A percentile compares a stretch with the other conserved stretches of the same genome.
These are phyloP conservation scores for Mimumesa dahlbomi DNA, from an alignment of 2,888 invertebrate species.

Conservation along the genomic window DNA sequence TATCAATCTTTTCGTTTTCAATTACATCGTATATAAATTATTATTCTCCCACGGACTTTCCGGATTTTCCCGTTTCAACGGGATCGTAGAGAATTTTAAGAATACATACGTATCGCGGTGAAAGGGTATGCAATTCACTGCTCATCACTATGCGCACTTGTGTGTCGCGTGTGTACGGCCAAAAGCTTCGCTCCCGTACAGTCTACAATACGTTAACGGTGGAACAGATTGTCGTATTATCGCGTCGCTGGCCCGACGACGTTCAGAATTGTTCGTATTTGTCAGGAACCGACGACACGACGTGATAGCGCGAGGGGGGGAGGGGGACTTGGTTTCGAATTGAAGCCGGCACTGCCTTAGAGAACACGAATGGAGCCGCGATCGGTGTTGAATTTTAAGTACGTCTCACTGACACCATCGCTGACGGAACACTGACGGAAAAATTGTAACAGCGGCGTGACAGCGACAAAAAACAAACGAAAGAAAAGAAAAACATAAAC, in stretches of 20 bases:
- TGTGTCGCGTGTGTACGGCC: conserved; percentile 30
- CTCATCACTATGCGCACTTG: not conserved
- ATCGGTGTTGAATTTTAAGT: conserved; percentile 64
- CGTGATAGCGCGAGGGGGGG: no score
- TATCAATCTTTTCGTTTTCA: no score
- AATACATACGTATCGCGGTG: no score
- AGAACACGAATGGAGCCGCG: conserved; percentile 58
- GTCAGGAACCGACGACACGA: conserved; percentile 63
- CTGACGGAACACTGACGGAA: conserved; percentile 45
- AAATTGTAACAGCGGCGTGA: conserved; percentile 45
- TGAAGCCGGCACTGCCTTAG: conserved; percentile 59
- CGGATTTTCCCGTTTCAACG: no score
- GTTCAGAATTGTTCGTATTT: conserved; percentile 69
- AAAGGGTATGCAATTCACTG: no score
- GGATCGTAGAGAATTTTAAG: no score
- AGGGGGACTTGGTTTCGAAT: conserved; percentile 45
- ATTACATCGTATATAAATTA: no score
- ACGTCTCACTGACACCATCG: conserved; percentile 36
- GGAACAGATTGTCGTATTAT: conserved; percentile 66
- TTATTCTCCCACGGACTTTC: no score
- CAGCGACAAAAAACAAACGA: not conserved
- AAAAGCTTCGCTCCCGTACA: conserved; percentile 27
- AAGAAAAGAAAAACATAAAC: not conserved
- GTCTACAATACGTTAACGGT: conserved; percentile 58
- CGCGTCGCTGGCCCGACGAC: conserved; percentile 62